Evolutionary conservation across 2,113 vertebrate genomes (phyloP).

Genomic region (Coturnix japonica): DNA sequence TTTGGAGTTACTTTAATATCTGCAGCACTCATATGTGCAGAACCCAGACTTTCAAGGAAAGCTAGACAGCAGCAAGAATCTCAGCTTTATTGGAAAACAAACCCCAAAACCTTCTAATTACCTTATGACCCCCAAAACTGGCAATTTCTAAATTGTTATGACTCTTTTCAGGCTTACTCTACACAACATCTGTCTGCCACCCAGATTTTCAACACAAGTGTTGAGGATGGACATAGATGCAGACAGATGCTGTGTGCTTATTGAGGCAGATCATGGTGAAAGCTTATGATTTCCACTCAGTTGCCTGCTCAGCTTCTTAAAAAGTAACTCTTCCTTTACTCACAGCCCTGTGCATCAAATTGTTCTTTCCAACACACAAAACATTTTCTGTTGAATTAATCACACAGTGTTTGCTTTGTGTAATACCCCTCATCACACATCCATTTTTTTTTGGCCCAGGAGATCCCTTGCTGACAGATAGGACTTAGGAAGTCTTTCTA

Average conservation of each 20-base stretch:
- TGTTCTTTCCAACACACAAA: neutral
- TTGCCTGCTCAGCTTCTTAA: neutral
- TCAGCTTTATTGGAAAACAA: neutral
- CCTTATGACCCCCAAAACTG: neutral
- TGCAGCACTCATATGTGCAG: neutral
- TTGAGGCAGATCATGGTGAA: neutral
- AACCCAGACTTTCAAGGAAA: neutral
- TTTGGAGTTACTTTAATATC: neutral
- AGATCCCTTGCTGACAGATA: neutral
- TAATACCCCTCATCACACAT: neutral
- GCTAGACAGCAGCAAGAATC: neutral
- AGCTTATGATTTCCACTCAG: neutral
- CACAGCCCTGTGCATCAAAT: neutral
- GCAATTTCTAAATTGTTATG: neutral
- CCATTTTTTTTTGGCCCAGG: neutral
- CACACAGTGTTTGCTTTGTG: neutral
- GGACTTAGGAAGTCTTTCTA: too few species aligned
- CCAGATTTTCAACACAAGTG: neutral
- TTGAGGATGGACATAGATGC: neutral
- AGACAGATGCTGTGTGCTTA: neutral
- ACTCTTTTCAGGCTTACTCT: neutral
- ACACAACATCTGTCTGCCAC: neutral
- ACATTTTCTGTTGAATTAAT: neutral
- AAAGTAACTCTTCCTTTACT: neutral
- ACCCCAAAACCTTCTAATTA: neutral